Percentiles rank a stretch among this genome's conserved stretches.
Evolutionary conservation across 1,140 invertebrate species (phyloP).

Genomic region (Gonioctena quinquepunctata): DNA sequence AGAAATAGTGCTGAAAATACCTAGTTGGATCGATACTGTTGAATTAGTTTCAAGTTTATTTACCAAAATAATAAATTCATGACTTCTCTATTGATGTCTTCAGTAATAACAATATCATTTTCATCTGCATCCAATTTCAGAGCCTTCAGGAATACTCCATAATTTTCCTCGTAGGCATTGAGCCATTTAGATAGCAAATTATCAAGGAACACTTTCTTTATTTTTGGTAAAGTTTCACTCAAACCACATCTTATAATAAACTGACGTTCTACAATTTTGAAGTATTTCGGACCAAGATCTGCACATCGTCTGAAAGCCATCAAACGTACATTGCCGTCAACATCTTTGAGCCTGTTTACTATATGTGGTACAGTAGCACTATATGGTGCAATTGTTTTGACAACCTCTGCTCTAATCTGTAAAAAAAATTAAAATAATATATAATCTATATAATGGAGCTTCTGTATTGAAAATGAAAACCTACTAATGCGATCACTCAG

Average conservation of each 20-base stretch:
- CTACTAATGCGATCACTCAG: too few relatives aligned
- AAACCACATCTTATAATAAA: constrained; percentile 68
- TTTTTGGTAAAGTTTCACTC: constrained; percentile 64
- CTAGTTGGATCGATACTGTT: background rate
- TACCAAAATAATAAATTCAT: constrained; percentile 58
- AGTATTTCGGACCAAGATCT: constrained; percentile 68
- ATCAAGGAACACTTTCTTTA: constrained; percentile 57
- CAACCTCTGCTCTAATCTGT: constrained; percentile 54
- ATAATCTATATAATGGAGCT: background rate
- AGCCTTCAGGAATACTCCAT: constrained; percentile 64
- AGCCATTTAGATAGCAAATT: constrained; percentile 69
- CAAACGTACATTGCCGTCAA: constrained; percentile 63
- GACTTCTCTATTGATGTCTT: constrained; percentile 51
- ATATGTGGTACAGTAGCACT: constrained; percentile 48
- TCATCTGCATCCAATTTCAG: constrained; percentile 66
- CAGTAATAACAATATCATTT: constrained; percentile 52
- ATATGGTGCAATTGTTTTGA: constrained; percentile 55
- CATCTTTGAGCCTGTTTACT: constrained; percentile 31
- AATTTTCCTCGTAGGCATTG: constrained; percentile 63
- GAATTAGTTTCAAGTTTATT: background rate
- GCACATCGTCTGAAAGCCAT: constrained; percentile 73
- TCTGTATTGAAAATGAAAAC: background rate
- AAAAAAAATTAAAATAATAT: constrained; percentile 43
- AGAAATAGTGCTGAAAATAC: constrained; percentile 29
- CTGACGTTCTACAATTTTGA: constrained; percentile 72